Conservation (phyloP, 2,113 vertebrate species). For the Dasyprocta punctata region DNA sequence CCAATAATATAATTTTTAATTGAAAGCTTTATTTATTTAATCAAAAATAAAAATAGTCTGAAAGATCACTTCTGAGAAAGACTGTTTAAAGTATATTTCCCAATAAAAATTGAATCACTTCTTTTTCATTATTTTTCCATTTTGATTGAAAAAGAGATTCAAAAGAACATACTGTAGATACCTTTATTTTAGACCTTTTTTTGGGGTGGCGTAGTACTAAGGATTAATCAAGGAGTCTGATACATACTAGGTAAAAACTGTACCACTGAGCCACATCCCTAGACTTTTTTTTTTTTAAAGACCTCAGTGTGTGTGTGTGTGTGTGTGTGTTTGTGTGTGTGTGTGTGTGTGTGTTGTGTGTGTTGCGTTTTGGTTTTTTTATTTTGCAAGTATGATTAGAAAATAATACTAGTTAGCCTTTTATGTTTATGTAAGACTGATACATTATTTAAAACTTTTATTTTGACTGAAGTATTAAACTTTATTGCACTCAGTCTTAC, state of each 20-base stretch:
- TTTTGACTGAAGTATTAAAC: conserved; percentile 62
- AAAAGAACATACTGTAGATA: conserved; percentile 27
- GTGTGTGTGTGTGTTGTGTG: neutral
- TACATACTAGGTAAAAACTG: neutral
- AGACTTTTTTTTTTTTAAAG: neutral
- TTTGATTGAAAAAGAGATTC: conserved; percentile 44
- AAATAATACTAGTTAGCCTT: conserved; percentile 65
- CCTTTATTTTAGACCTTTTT: conserved; percentile 10
- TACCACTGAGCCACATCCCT: neutral
- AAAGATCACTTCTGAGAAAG: conserved; percentile 47
- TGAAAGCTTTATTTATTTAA: conserved; percentile 78
- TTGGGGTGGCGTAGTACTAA: neutral
- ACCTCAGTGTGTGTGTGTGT: neutral
- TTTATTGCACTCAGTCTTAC: conserved; percentile 34
- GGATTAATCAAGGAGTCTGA: neutral
- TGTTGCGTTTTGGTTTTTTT: neutral
- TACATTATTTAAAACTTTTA: conserved; percentile 40
- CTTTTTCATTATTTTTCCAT: conserved; percentile 56
- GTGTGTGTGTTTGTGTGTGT: neutral
- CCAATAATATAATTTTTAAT: conserved; percentile 9
- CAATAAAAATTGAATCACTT: conserved; percentile 39
- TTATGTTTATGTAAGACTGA: conserved; percentile 31
- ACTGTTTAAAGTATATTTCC: conserved; percentile 31
- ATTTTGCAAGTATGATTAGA: conserved; percentile 68
- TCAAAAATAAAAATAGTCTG: conserved; percentile 46